Evolutionary conservation across 2,888 invertebrate genomes (phyloP), one percentile per base, ranked within the genome.

Genomic region (Sarcophaga variegata): DNA sequence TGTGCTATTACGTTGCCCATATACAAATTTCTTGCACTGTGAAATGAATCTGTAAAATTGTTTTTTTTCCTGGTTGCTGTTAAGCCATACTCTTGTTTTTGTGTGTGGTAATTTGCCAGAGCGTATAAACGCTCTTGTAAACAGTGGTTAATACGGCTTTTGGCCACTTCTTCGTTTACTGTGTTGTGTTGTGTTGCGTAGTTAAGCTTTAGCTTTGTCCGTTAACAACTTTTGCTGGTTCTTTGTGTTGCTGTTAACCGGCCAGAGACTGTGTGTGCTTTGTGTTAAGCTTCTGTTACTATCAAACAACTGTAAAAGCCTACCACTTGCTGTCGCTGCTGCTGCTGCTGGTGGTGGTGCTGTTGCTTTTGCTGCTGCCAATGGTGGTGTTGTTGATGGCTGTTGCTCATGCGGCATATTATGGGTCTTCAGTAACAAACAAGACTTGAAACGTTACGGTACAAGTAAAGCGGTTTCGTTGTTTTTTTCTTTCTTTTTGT

Each of bases 91-190:
- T 64, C 63, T 67, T 78, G 72, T 70, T 78, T 49, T 75, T 79
- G 70, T 85, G 81, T 83, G 87, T 84, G 83, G 87, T 75, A 87
- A 84, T 79, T 84, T 81, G 81, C 81, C 81, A 67, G 81, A 84
- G 79, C 87, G 49, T 81, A 84, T 74, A 79, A 87, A 84, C 72
- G 47, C 71, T 67, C 67, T 72, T 79, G 63, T 59, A 83, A 71
- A 84, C 49, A 87, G 74, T 79, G 62, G 78, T 71, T 86, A 79
- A 54, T 54, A 80, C 79, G 54, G 54, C 63, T 80, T 74, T 45
- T 70, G 71, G 71, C n/a, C 59, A 60, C 20, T 77, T 66, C 66
- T 59, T 25, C 37, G 10, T 25, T 64, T 54, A 66, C 45, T n/a
- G 6, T 49, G 54, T 10, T 49, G 22, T 47, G 79, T 79, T 37